Percentiles rank a stretch among this genome's conserved stretches.
These are phyloP conservation scores for Coilia nasus DNA, from an alignment of 2,797 vertebrate species.

Conservation along the genomic window DNA sequence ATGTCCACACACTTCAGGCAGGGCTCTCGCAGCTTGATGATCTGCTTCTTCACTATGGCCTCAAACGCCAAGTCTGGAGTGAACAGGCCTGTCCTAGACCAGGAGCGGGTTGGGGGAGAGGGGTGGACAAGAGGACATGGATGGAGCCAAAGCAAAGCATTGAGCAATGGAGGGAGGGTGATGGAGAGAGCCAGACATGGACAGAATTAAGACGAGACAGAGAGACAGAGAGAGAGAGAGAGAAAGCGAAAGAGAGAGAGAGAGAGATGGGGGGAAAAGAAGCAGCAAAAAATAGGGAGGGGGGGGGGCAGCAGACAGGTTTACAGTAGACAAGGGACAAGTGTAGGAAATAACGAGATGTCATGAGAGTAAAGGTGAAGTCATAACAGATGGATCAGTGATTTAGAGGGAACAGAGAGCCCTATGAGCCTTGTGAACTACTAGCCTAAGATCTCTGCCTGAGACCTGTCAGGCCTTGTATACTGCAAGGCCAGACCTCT, in stretches of 20 bases:
- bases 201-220: too few relatives aligned
- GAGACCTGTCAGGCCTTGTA: too few relatives aligned
- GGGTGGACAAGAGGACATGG: not conserved
- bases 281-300: not conserved
- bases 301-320: not conserved
- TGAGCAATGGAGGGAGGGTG: not conserved
- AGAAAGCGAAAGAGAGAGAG: too few relatives aligned
- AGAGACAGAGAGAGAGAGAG: too few relatives aligned
- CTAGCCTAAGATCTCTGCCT: too few relatives aligned
- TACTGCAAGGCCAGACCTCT: not conserved
- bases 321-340: not conserved
- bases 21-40: conserved; percentile 84
- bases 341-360: not conserved
- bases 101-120: not conserved
- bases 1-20: conserved; percentile 89
- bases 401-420: conserved; percentile 8
- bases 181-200: not conserved
- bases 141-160: not conserved
- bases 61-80: conserved; percentile 94
- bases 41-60: conserved; percentile 92
- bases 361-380: not conserved
- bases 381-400: not conserved
- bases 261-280: not conserved
- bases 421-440: too few relatives aligned
- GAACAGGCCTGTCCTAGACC: conserved; percentile 18